Conservation (phyloP, 2,113 vertebrate genomes). For the Lagopus leucura region DNA sequence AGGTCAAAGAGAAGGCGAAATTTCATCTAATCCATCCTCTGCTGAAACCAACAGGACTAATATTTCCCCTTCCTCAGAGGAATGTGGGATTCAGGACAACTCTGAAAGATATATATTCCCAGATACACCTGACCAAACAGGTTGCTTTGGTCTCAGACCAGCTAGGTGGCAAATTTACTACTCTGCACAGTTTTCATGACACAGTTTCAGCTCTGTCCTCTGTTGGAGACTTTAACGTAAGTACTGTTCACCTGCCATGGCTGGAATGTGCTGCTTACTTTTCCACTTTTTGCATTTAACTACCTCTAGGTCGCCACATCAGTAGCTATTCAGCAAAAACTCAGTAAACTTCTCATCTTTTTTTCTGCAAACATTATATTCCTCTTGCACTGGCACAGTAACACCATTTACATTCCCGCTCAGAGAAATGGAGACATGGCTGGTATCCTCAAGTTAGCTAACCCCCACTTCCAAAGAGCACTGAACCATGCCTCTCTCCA, state of each 20-base stretch:
- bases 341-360: background rate
- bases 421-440: background rate
- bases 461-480: background rate
- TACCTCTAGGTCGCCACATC: background rate
- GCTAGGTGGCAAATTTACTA: slow-evolving; percentile 29
- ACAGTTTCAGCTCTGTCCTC: slow-evolving; percentile 40
- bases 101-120: background rate
- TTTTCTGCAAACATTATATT: background rate
- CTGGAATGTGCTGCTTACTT: slow-evolving; percentile 21
- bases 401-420: background rate
- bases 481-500: background rate
- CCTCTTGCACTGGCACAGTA: background rate
- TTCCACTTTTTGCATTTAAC: slow-evolving; percentile 24
- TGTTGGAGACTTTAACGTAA: background rate
- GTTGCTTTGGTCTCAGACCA: background rate
- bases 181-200: background rate
- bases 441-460: background rate
- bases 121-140: slow-evolving; percentile 59
- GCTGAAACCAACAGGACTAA: background rate
- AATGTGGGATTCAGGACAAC: slow-evolving; percentile 13
- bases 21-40: background rate
- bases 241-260: background rate
- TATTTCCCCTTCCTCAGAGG: slow-evolving; percentile 33
- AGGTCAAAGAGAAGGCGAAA: background rate
- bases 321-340: background rate